phyloP scores from a whole-genome alignment of 2,797 vertebrate species.

The Channa striata region DNA sequence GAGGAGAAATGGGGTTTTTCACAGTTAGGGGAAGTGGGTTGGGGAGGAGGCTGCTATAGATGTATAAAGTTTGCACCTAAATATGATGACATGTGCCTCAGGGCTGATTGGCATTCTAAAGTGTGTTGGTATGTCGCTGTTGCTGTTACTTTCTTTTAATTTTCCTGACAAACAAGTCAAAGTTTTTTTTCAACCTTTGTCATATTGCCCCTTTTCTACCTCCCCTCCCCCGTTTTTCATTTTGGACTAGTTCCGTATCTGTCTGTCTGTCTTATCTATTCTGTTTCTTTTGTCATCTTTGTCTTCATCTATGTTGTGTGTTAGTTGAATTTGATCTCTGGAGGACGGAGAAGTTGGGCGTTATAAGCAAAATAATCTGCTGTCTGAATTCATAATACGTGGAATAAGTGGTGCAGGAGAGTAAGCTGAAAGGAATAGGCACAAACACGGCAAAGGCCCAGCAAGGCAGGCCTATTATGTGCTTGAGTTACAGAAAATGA shows the following conservation, averaged over 20 bases:
- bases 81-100: slow-evolving; percentile 79
- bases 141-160: slow-evolving; percentile 63
- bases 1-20: slow-evolving; percentile 33
- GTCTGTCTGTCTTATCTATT: slow-evolving; percentile 55
- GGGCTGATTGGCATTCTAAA: slow-evolving; percentile 81
- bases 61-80: slow-evolving; percentile 60
- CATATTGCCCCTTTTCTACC: slow-evolving; percentile 21
- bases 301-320: slow-evolving; percentile 42
- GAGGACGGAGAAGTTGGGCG: slow-evolving; percentile 59
- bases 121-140: slow-evolving; percentile 74
- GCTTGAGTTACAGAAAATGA: slow-evolving; percentile 39
- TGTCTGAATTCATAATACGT: slow-evolving; percentile 60
- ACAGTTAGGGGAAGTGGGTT: slow-evolving; percentile 59
- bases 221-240: slow-evolving; percentile 35
- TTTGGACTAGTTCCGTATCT: slow-evolving; percentile 39
- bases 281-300: slow-evolving; percentile 68
- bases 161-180: slow-evolving; percentile 64
- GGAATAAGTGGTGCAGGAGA: slow-evolving; percentile 58
- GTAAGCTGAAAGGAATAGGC: slow-evolving; percentile 68
- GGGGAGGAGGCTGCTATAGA: slow-evolving; percentile 64
- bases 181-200: slow-evolving; percentile 63
- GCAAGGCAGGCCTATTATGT: slow-evolving; percentile 42
- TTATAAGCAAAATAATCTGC: slow-evolving; percentile 74
- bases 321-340: slow-evolving; percentile 51
- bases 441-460: slow-evolving; percentile 32